phyloP scores from a whole-genome alignment of 2,113 vertebrate species.

The Macroglossus sobrinus region DNA sequence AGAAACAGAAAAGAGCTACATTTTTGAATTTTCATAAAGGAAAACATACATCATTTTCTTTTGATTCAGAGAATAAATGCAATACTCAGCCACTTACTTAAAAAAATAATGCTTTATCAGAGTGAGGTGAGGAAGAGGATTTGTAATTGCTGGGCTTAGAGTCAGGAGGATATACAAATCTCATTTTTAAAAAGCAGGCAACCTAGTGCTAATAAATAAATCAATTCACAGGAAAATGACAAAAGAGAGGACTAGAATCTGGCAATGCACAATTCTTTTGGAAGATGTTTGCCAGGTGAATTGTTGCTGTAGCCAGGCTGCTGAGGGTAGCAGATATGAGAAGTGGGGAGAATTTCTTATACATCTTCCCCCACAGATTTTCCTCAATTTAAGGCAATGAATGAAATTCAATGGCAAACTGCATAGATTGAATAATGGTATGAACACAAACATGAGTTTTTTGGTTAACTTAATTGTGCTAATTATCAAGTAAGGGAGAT shows the following conservation, averaged over 20 bases:
- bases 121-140: background rate
- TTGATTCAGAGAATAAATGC: background rate
- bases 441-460: background rate
- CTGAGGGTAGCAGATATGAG: background rate
- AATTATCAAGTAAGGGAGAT: background rate
- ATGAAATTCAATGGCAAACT: background rate
- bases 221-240: background rate
- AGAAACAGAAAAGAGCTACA: background rate
- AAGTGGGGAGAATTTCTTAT: background rate
- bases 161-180: background rate
- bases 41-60: constrained; percentile 57
- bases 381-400: background rate
- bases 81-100: background rate
- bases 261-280: background rate
- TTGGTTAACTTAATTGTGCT: background rate
- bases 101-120: background rate
- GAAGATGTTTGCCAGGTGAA: background rate
- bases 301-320: background rate
- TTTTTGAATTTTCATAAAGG: constrained; percentile 14
- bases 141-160: constrained; percentile 23
- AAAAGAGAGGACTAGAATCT: background rate
- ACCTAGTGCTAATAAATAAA: constrained; percentile 31
- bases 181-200: constrained; percentile 21
- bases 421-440: background rate
- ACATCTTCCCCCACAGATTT: background rate